These are phyloP conservation scores for Abrostola triplasia DNA, from an alignment of 2,888 invertebrate genomes.

Conservation along the genomic window DNA sequence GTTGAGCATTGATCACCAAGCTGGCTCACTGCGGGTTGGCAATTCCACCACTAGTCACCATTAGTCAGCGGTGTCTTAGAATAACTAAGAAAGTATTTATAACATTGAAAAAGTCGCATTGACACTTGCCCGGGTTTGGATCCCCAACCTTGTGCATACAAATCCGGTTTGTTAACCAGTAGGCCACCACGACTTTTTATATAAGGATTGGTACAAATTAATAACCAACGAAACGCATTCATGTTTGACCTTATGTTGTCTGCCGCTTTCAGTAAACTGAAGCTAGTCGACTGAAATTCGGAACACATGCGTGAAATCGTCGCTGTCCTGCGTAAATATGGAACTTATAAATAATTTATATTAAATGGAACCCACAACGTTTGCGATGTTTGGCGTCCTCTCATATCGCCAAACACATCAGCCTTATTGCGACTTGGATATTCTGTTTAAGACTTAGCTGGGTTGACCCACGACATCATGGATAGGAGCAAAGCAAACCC, in stretches of 20 bases:
- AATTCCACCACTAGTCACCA: no score
- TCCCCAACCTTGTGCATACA: no score
- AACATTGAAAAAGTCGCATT: no score
- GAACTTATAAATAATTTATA: conserved; percentile 44
- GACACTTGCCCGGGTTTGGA: no score
- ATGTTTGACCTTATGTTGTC: conserved; percentile 30
- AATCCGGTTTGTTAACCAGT: no score
- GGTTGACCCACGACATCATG: conserved; percentile 25
- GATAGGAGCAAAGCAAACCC: conserved; percentile 10
- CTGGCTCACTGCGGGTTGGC: no score
- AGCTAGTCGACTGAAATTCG: conserved; percentile 28
- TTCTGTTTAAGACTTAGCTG: conserved; percentile 42
- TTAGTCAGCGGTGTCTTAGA: no score
- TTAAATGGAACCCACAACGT: conserved; percentile 17
- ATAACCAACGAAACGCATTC: conserved; percentile 21
- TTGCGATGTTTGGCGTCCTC: conserved; percentile 27
- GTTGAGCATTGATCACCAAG: no score
- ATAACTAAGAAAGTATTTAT: no score
- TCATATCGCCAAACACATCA: conserved; percentile 37
- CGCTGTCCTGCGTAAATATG: conserved; percentile 26
- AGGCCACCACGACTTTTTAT: no score
- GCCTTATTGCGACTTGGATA: conserved; percentile 48
- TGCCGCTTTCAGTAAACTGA: conserved; percentile 31
- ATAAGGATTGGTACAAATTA: conserved; percentile 35
- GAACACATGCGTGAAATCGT: conserved; percentile 41